Conservation (phyloP, 1,140 invertebrate genomes). For the Drosophila quadrilineata region DNA sequence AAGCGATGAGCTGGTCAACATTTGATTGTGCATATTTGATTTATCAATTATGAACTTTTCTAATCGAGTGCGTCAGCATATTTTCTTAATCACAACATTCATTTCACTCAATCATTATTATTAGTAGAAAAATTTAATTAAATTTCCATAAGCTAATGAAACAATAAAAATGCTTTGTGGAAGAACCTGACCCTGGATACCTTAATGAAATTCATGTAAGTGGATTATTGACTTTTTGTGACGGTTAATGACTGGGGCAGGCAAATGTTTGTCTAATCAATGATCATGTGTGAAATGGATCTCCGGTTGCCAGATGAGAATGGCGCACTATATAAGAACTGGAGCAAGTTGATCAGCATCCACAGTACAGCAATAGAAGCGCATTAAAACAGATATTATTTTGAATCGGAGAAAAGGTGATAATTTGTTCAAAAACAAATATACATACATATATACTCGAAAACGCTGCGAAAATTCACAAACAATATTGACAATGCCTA, state of each 20-base stretch:
- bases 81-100: constrained; percentile 13
- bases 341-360: constrained; percentile 14
- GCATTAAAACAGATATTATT: constrained; percentile 35
- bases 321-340: constrained; percentile 58
- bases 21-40: constrained; percentile 26
- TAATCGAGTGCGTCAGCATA: constrained; percentile 43
- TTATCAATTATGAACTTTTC: constrained; percentile 36
- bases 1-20: constrained; percentile 27
- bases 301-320: constrained; percentile 42
- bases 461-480: constrained; percentile 50
- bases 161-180: constrained; percentile 5
- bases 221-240: constrained; percentile 24
- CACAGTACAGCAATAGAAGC: constrained; percentile 53
- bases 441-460: no score
- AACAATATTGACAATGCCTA: constrained; percentile 51
- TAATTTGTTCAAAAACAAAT: constrained; percentile 42
- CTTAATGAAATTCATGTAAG: constrained; percentile 1
- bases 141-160: not conserved
- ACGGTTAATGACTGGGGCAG: constrained; percentile 57
- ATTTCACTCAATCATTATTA: no score
- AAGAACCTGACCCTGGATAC: constrained; percentile 41
- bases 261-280: constrained; percentile 59
- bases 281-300: constrained; percentile 70
- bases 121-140: constrained; percentile 30
- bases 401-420: constrained; percentile 43